Percentiles rank a stretch among this genome's conserved stretches.
These are phyloP conservation scores for Drosophila busckii DNA, from an alignment of 1,140 invertebrate genomes.

Conservation along the genomic window DNA sequence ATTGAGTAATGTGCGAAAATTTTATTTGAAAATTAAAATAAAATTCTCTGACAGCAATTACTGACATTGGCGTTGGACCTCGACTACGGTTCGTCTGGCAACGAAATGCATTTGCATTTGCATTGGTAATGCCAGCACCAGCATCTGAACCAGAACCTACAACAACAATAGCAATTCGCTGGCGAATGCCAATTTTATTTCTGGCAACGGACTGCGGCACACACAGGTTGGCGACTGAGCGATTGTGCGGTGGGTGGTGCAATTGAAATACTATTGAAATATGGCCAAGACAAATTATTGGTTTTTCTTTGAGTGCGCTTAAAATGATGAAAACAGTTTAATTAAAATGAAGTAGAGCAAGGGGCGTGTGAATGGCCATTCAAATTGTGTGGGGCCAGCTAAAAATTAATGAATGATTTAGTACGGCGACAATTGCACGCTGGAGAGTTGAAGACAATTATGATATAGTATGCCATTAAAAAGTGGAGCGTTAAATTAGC, in stretches of 20 bases:
- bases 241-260: neutral
- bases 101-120: slow-evolving; percentile 66
- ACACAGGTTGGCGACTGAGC: slow-evolving; percentile 10
- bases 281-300: slow-evolving; percentile 72
- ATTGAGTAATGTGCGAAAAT: slow-evolving; percentile 51
- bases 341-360: slow-evolving; percentile 62
- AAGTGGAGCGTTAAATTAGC: slow-evolving; percentile 12
- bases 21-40: slow-evolving; percentile 62
- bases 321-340: slow-evolving; percentile 62
- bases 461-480: slow-evolving; percentile 3
- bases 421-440: neutral
- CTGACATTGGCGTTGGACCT: slow-evolving; percentile 6
- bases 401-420: slow-evolving; percentile 25
- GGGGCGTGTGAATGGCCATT: slow-evolving; percentile 42
- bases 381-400: slow-evolving; percentile 24
- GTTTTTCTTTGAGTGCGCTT: slow-evolving; percentile 60
- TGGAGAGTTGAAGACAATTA: neutral
- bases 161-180: slow-evolving; percentile 11
- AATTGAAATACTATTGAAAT: slow-evolving; percentile 44
- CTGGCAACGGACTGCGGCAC: slow-evolving; percentile 10
- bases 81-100: slow-evolving; percentile 18
- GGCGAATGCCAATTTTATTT: slow-evolving; percentile 58
- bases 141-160: slow-evolving; percentile 8
- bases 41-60: slow-evolving; percentile 51
- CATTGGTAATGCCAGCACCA: slow-evolving; percentile 59